Evolutionary conservation across 1,140 invertebrate species (phyloP).

Genomic region (Spodoptera frugiperda): DNA sequence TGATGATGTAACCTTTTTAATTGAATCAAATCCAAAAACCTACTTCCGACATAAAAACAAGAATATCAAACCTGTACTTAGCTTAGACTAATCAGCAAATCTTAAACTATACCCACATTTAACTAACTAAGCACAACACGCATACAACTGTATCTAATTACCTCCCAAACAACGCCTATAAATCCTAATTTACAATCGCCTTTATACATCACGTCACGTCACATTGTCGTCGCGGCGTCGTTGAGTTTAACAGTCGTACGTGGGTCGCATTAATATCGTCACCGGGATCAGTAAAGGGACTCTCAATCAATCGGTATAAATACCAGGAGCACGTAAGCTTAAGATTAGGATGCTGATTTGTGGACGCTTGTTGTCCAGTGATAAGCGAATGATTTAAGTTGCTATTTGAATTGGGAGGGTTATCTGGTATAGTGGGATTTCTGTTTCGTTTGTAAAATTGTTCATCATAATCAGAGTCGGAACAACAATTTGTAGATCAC

Average conservation of each 20-base stretch:
- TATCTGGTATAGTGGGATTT: background rate
- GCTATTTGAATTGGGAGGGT: background rate
- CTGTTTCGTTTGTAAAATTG: no score
- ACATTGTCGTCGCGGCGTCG: constrained; percentile 31
- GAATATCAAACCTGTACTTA: no score
- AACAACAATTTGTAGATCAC: no score
- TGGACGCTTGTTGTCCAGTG: constrained; percentile 19
- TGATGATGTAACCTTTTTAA: no score
- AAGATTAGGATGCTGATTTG: constrained; percentile 12
- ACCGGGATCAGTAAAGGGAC: constrained; percentile 29
- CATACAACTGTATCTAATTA: background rate
- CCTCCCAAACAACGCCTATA: background rate
- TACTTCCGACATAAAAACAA: no score
- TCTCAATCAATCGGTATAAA: constrained; percentile 34
- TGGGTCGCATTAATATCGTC: constrained; percentile 27
- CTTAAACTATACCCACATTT: no score
- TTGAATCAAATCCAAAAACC: no score
- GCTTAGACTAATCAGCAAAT: no score
- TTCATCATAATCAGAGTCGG: no score
- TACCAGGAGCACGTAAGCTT: constrained; percentile 25
- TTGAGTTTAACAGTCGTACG: constrained; percentile 32
- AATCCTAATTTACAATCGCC: constrained; percentile 19
- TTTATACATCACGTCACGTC: constrained; percentile 11
- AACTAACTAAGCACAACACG: background rate
- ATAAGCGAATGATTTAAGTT: constrained; percentile 12